These are phyloP conservation scores for Drosophila sulfurigaster DNA, from an alignment of 1,140 invertebrate genomes.

Conservation along the genomic window DNA sequence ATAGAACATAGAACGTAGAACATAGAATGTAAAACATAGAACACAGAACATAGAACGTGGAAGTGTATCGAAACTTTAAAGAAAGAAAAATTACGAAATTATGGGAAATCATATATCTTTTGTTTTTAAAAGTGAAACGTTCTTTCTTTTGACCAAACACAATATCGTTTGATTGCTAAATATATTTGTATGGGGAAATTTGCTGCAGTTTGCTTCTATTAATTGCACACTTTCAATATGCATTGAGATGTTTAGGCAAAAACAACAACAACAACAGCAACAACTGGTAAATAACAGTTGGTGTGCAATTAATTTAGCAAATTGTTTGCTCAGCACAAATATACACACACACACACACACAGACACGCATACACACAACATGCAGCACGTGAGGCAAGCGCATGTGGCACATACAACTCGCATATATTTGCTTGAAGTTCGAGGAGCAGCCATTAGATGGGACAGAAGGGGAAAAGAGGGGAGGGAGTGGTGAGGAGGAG, in stretches of 20 bases:
- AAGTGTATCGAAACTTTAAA: no score
- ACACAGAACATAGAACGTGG: no score
- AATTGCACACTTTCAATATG: constrained; percentile 35
- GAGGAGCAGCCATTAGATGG: background rate
- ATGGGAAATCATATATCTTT: no score
- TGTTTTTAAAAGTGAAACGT: no score
- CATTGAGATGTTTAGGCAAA: constrained; percentile 41
- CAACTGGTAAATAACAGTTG: constrained; percentile 69
- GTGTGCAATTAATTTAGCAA: constrained; percentile 83
- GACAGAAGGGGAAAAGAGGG: background rate
- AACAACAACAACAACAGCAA: constrained; percentile 36
- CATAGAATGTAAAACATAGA: no score
- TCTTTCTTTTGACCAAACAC: no score
- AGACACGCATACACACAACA: constrained; percentile 27
- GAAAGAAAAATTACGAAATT: no score
- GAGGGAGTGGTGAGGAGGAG: background rate
- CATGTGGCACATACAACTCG: constrained; percentile 21
- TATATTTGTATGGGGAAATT: background rate
- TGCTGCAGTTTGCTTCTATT: constrained; percentile 10
- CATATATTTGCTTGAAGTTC: constrained; percentile 43
- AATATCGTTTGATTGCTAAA: no score
- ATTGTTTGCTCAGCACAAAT: constrained; percentile 76
- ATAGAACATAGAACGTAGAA: no score
- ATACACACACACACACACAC: constrained; percentile 35
- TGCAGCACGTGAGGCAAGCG: constrained; percentile 19